phyloP scores from a whole-genome alignment of 2,888 invertebrate genomes.

The Rutpela maculata region DNA sequence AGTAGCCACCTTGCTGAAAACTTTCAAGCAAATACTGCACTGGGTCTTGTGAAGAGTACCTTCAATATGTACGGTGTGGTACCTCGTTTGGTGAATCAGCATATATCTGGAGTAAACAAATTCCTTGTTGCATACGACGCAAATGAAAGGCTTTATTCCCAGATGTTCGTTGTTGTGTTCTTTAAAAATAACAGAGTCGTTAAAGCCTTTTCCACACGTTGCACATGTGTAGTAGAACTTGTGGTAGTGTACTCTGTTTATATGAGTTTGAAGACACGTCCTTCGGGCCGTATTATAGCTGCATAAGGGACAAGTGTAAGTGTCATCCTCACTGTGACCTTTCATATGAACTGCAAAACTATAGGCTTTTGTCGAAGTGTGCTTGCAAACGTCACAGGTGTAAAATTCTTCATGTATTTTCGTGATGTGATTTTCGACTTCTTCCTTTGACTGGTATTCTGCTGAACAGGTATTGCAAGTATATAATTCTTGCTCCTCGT shows the following conservation, averaged over 20 bases:
- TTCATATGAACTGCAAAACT: slow-evolving; percentile 67
- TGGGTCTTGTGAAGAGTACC: slow-evolving; percentile 73
- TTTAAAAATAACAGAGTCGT: slow-evolving; percentile 72
- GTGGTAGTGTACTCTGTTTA: slow-evolving; percentile 76
- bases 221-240: slow-evolving; percentile 74
- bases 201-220: slow-evolving; percentile 75
- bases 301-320: slow-evolving; percentile 64
- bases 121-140: slow-evolving; percentile 73
- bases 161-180: slow-evolving; percentile 73
- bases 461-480: slow-evolving; percentile 65
- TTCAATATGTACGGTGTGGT: slow-evolving; percentile 70
- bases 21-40: slow-evolving; percentile 67
- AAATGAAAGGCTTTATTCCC: slow-evolving; percentile 71
- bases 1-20: slow-evolving; percentile 66
- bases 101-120: slow-evolving; percentile 70
- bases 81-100: slow-evolving; percentile 65
- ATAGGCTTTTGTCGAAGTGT: slow-evolving; percentile 66
- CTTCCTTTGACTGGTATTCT: slow-evolving; percentile 63
- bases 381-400: slow-evolving; percentile 69
- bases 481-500: slow-evolving; percentile 63
- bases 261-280: slow-evolving; percentile 74
- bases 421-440: slow-evolving; percentile 63
- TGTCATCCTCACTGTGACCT: slow-evolving; percentile 62
- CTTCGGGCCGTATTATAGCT: slow-evolving; percentile 61
- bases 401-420: slow-evolving; percentile 63